These are phyloP conservation scores for Euzophera pinguis DNA, from an alignment of 2,888 invertebrate species.

Conservation along the genomic window DNA sequence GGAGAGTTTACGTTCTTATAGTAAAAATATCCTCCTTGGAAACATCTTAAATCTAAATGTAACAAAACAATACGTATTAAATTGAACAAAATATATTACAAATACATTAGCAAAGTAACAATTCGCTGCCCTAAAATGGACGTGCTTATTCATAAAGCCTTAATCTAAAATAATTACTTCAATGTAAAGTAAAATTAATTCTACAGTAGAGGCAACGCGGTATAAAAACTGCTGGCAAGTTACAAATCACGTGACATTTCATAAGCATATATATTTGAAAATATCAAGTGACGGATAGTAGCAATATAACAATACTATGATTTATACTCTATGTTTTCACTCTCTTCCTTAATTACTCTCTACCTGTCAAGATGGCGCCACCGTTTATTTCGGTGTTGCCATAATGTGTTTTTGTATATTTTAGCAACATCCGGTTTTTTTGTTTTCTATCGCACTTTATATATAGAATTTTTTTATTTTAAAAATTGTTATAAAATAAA, in stretches of 20 bases:
- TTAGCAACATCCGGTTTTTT: too few relatives aligned
- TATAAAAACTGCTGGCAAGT: constrained; percentile 16
- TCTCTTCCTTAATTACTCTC: too few relatives aligned
- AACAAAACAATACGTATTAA: background rate
- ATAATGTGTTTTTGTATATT: too few relatives aligned
- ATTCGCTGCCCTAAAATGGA: constrained; percentile 60
- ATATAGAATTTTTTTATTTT: too few relatives aligned
- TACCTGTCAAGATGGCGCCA: too few relatives aligned
- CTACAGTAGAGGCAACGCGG: constrained; percentile 24
- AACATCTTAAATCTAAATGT: background rate
- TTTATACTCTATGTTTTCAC: too few relatives aligned
- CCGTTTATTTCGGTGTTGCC: too few relatives aligned
- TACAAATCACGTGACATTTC: constrained; percentile 1
- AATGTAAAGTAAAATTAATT: constrained; percentile 56
- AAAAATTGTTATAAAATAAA: too few relatives aligned
- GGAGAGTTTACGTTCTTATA: too few relatives aligned
- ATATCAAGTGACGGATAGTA: background rate
- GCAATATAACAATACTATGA: background rate
- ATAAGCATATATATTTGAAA: background rate
- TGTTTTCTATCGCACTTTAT: too few relatives aligned
- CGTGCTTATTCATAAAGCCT: constrained; percentile 55
- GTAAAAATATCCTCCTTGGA: too few relatives aligned
- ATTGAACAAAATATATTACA: background rate
- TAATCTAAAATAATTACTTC: constrained; percentile 57
- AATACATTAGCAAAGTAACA: constrained; percentile 39